Percentiles rank a stretch among this genome's conserved stretches.
Conservation (phyloP, 2,797 vertebrate genomes). For the Pelodytes ibericus region DNA sequence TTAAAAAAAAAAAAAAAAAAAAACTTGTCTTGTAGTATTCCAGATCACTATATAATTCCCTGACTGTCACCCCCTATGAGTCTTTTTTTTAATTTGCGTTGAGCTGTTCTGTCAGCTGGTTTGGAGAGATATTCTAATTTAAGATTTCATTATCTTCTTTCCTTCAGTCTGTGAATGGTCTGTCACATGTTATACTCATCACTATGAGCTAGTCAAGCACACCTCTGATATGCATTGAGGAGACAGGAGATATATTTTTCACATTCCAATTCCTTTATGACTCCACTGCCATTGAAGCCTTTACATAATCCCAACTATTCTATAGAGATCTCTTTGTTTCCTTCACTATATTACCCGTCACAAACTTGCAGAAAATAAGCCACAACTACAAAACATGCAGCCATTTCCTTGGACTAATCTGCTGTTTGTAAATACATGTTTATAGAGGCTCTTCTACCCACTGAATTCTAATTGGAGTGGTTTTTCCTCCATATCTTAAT, state of each 20-base stretch:
- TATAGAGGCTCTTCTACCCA: no score
- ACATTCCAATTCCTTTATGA: slow-evolving; percentile 30
- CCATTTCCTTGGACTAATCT: no score
- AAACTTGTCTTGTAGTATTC: slow-evolving; percentile 45
- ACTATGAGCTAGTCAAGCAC: slow-evolving; percentile 49
- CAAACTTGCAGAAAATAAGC: slow-evolving; percentile 16
- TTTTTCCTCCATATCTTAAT: no score
- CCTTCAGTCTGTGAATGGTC: slow-evolving; percentile 61
- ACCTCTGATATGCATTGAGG: slow-evolving; percentile 50
- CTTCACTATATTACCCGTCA: slow-evolving; percentile 33
- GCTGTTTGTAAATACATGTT: no score
- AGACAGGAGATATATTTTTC: slow-evolving; percentile 22
- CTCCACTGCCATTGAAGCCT: not conserved
- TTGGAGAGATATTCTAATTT: slow-evolving; percentile 68
- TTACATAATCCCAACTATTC: slow-evolving; percentile 20
- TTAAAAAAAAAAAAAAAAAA: not conserved
- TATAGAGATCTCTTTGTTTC: slow-evolving; percentile 31
- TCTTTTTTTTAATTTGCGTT: slow-evolving; percentile 54
- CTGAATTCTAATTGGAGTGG: no score
- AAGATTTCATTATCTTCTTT: slow-evolving; percentile 65
- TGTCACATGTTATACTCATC: slow-evolving; percentile 64
- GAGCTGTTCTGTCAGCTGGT: slow-evolving; percentile 57
- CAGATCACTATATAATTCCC: slow-evolving; percentile 30
- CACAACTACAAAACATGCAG: not conserved
- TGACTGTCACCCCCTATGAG: slow-evolving; percentile 50